Evolutionary conservation across 2,888 invertebrate species (phyloP), one percentile per base, ranked within the genome.

Genomic region (Aphodius sticticus): DNA sequence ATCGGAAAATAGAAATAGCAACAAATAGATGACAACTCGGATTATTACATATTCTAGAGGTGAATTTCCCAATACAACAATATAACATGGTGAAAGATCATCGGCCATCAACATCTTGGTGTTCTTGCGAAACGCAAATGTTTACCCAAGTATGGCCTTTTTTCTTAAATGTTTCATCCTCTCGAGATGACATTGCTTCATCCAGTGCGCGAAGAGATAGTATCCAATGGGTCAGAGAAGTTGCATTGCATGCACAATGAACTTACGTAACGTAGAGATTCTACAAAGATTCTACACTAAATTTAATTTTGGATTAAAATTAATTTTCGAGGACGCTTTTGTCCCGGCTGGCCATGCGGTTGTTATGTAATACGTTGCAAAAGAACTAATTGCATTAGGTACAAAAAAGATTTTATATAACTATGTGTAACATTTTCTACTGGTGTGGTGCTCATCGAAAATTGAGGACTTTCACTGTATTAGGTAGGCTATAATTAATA

Each of bases 371-470:
- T 12, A 53, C 1, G 53, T 53, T 53, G 53, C 53, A 53, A 53
- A 53, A 53, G 53, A 53, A 53, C 53, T 53, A 53, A 53, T 53
- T 53, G 53, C 53, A 53, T 53, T 53, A 53, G 53, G 12, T 9
- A 53, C 12, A 53, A 53, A 53, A 53, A 53, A 7, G 53, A 9
- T 9, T 53, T 53, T 53, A 53, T 53, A 53, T 53, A 53, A 53
- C 53, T 53, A 53, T 53, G 12, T 53, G 53, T 12, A 53, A 53
- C 12, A 7, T 53, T 53, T 53, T 53, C 12, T 53, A 53, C 53
- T 53, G 53, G 53, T 53, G 53, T 53, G 53, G 53, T 53, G 53
- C 53, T 53, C 53, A 53, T 53, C 53, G 53, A 53, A 53, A 53
- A 53, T 53, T 53, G 7, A 53, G 53, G 53, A 53, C 53, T 53